Base-by-base conservation (phyloP, 2,113 vertebrate species). In the Accipiter virgatus region DNA sequence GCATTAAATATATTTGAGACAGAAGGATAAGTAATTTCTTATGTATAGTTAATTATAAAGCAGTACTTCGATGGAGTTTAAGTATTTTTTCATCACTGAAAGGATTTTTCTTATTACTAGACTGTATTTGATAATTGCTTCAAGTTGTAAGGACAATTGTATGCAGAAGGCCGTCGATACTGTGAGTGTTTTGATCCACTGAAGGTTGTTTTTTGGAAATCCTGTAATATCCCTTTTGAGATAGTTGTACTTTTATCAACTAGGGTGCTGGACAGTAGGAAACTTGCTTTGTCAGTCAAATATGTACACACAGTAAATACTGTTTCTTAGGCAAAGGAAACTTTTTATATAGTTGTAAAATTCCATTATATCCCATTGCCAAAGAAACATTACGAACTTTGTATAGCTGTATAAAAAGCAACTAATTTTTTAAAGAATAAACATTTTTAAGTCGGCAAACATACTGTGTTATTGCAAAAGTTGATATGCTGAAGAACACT, bases 1-100 rank as follows among this genome's bases (percentile, higher is more conserved):
- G 96, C 98, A 98, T 98, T 98, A 98, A 98, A 98, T 98, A 97
- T 98, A 97, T 99, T 98, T 98, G 97, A 97, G 97, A 98, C 97
- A 98, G 97, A 98, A 98, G 97, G 98, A 98, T 97, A 95, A 97
- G 96, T 98, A 96, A 98, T 97, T 98, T 98, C 98, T 98, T 98
- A 96, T 98, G 97, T 98, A 98, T 98, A 98, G 98, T 97, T 98
- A 98, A 98, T 95, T 97, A 97, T 98, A 98, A 97, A 98, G 96
- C 97, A 94, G 97, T 98, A 98, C 98, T 98, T 98, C 97, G 97
- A 78, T 98, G 98, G 97, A 98, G 97, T 98, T 98, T 98, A 98
- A 98, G 98, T 99, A 98, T 99, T 99, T 99, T 99, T 99, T 98
- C 98, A 99, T 98, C 98, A 96, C 84, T 98, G 97, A 98, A 96